These are phyloP conservation scores for Leucoraja ocellata DNA, from an alignment of 2,797 vertebrate species.

Conservation along the genomic window DNA sequence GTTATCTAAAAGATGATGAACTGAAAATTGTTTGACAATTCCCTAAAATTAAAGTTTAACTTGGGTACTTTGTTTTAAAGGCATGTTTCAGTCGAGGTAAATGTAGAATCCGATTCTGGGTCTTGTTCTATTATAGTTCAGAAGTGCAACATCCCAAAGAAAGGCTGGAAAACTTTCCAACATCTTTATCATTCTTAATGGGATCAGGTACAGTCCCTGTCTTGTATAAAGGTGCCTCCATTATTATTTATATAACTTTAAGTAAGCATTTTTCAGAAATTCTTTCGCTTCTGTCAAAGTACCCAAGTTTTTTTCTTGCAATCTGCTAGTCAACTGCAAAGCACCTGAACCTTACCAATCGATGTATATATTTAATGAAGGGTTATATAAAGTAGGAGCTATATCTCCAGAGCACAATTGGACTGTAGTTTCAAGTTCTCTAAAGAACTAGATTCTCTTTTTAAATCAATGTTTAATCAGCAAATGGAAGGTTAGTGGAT, in stretches of 20 bases:
- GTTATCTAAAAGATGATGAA: neutral
- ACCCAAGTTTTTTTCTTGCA: neutral
- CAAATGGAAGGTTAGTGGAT: neutral
- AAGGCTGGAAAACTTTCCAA: neutral
- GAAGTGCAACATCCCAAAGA: neutral
- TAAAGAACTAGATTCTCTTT: neutral
- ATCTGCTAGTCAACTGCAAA: neutral
- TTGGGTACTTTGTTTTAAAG: neutral
- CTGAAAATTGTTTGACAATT: neutral
- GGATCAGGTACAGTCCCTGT: neutral
- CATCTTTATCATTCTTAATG: neutral
- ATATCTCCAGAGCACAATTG: neutral
- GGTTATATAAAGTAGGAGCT: neutral
- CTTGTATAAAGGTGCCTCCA: neutral
- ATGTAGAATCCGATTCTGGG: neutral
- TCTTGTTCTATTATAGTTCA: neutral
- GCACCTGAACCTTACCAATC: neutral
- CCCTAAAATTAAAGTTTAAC: neutral
- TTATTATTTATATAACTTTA: neutral
- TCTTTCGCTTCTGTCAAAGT: neutral
- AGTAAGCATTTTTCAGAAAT: neutral
- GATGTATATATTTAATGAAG: neutral
- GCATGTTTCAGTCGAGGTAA: neutral
- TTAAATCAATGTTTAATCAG: neutral
- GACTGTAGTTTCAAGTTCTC: neutral